Evolutionary conservation across 2,797 vertebrate species (phyloP), one percentile per base, ranked within the genome.

Genomic region (Molossus molossus): DNA sequence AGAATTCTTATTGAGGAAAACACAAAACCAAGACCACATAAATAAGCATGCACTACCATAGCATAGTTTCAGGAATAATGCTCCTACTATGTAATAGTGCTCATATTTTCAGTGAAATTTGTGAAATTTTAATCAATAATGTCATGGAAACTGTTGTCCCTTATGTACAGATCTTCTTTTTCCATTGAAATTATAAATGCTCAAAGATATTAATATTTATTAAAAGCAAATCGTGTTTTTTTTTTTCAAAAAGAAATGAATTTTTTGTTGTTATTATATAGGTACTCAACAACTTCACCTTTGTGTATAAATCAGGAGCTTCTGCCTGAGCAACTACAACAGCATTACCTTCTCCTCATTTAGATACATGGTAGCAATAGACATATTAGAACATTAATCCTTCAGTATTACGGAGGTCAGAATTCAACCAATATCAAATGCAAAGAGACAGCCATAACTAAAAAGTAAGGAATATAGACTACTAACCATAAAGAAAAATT

Each of bases 41-140:
- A 33, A 91, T 21, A 50, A 14, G 64, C 12, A 40, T 64, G 48
- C 1, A 29, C 9, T 18, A 21, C 1, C 11, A 69, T 3, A 69
- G 25, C 29, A 48, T 27, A 64, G 7, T 77, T 94, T 37, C 27
- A 55, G 58, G 37, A 18, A 25, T 29, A 95, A 73, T 82, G 64
- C 50, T 64, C 6, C 4, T 18, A 33, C 80, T n/a, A 18, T 21
- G 45, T n/a, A 83, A 79, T 60, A 55, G 48, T 70, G 18, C 1
- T 37, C 18, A 76, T 67, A 60, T 65, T 80, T 53, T 3, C 48
- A 87, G 1, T 45, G 33, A 27, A 86, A 65, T 58, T 40, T 72
- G 14, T 85, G 29, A 87, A 91, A 86, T 33, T 89, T 94, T 55
- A 64, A 79, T 73, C 40, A 70, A n/a, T 53, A 64, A 48, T 85